Evolutionary conservation across 1,140 invertebrate species (phyloP), one percentile per base, ranked within the genome.

Genomic region (Drosophila teissieri): DNA sequence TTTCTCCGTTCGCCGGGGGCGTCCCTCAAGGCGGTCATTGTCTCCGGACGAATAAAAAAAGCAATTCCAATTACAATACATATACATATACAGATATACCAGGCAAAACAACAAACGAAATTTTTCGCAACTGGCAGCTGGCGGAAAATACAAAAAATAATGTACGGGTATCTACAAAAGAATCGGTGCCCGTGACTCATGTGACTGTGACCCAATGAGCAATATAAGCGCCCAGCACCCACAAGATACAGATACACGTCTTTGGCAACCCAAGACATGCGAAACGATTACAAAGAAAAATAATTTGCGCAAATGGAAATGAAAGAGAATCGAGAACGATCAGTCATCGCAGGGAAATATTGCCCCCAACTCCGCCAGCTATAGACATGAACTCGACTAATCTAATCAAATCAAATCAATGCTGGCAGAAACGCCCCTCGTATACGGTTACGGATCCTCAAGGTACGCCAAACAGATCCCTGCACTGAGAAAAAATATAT

Each of bases 371-470:
- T 58, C 27, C 48, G 37, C 17, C 34, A 11, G 40, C 7, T 8
- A 17, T 3, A 39, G 12, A 5, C 48, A 54, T 52, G 37, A 65
- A 75, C 78, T 82, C 69, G 19, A 65, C 79, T 83, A 86, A 86
- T 85, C 82, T 81, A 84, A 84, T 84, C 82, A 82, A 85, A 85
- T 88, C 82, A 64, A 86, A 81, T 85, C 82, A 78, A 82, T 73
- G 75, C 68, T 19, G 78, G 45, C 45, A 44, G 56, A 51, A 56
- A 64, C 67, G 73, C 58, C 68, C 60, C 75, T 67, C 60, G 45
- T 73, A 45, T 81, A 72, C 15, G 34, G 51, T 80, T 76, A 62
- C 65, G 14, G 19, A 65, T 44, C 27, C 27, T 19, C 4, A 39
- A 40, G 19, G 31, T 36, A 36, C 12, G 36, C 12, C 12, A 34